phyloP scores from a whole-genome alignment of 2,888 invertebrate species.

The Chloroclysta siterata region DNA sequence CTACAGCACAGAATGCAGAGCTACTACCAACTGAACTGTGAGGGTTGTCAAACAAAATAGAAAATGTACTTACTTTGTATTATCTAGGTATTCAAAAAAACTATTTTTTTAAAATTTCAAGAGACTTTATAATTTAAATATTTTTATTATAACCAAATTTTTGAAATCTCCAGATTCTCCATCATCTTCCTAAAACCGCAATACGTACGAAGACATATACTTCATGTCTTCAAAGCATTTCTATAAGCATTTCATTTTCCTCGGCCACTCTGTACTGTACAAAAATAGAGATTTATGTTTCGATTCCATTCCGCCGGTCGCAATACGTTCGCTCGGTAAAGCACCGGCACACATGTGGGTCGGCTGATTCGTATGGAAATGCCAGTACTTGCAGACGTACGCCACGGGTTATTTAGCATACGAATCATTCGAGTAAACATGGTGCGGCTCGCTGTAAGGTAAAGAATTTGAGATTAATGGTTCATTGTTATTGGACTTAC shows the following conservation, averaged over 20 bases:
- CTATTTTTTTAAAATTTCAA: no score
- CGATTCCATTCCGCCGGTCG: constrained; percentile 40
- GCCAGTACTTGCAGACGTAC: constrained; percentile 17
- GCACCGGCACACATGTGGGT: constrained; percentile 44
- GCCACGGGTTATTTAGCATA: constrained; percentile 38
- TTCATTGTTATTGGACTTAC: background rate
- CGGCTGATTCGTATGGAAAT: constrained; percentile 45
- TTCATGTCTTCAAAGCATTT: no score
- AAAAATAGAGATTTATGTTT: constrained; percentile 43
- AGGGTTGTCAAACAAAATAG: no score
- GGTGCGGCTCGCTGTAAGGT: background rate
- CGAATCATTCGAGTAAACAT: constrained; percentile 34
- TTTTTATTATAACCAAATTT: no score
- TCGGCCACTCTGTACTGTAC: constrained; percentile 32
- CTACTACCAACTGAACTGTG: no score
- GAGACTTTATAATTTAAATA: no score
- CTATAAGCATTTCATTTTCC: background rate
- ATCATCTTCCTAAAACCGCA: no score
- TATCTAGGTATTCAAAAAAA: no score
- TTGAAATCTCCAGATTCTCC: no score
- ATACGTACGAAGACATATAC: no score
- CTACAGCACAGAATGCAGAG: no score
- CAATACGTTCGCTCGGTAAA: constrained; percentile 40
- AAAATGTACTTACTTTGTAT: no score
- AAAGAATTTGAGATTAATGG: background rate